Evolutionary conservation across 2,888 invertebrate genomes (phyloP).

Genomic region (Ischnura elegans): DNA sequence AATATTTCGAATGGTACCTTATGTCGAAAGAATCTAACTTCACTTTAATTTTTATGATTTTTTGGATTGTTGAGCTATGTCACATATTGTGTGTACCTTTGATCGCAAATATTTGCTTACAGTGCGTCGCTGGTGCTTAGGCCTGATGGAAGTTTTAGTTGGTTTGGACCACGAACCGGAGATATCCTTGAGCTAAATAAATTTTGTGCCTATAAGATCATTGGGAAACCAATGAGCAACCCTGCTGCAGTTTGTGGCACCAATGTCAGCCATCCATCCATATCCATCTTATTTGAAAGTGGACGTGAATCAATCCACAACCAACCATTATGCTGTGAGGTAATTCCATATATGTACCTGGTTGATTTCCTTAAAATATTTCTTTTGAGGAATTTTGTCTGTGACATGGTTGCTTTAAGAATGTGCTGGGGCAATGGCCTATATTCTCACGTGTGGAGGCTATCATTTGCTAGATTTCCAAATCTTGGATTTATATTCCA

Average conservation of each 20-base stretch:
- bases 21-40: too few relatives aligned
- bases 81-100: too few relatives aligned
- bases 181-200: slow-evolving; percentile 26
- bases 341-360: not conserved
- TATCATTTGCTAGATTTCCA: too few relatives aligned
- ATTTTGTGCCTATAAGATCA: slow-evolving; percentile 45
- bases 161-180: slow-evolving; percentile 40
- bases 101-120: not conserved
- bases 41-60: too few relatives aligned
- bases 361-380: too few relatives aligned
- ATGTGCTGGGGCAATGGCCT: too few relatives aligned
- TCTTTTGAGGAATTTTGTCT: too few relatives aligned
- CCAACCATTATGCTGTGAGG: slow-evolving; percentile 51
- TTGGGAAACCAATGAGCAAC: not conserved
- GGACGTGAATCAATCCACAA: slow-evolving; percentile 30
- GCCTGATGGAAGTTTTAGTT: slow-evolving; percentile 38
- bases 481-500: too few relatives aligned
- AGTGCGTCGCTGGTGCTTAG: slow-evolving; percentile 18
- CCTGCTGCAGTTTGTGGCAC: not conserved
- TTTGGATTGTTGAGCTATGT: too few relatives aligned
- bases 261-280: slow-evolving; percentile 29
- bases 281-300: slow-evolving; percentile 43
- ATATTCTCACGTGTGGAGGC: too few relatives aligned
- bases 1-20: too few relatives aligned
- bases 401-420: too few relatives aligned